Base-by-base conservation (phyloP, 2,888 invertebrate species). In the Ectobius pallidus region DNA sequence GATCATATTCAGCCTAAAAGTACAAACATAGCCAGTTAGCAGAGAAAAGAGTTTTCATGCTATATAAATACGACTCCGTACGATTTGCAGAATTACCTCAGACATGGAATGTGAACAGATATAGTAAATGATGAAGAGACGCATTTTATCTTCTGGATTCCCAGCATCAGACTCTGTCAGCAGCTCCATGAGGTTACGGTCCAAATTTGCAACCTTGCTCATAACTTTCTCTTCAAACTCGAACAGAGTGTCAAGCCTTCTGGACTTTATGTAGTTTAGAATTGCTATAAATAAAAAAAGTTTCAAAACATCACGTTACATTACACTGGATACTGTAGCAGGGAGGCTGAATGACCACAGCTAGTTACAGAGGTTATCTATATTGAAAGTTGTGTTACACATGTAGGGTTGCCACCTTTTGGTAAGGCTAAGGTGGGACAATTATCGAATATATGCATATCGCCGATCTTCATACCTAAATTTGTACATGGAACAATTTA, bases 141-240 rank as follows among this genome's bases (percentile, higher is more conserved):
- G 86, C 84, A 97, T 88, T 85, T 97, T 98, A 81, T 99, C 98
- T 79, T 96, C 96, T 0, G 92, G 88, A 0, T 91, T 91, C 0
- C 97, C 97, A 58, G 94, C 92, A 76, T 92, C 93, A 0, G 92
- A 89, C 83, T 98, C 97, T 16, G 90, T 87, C 73, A 98, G 87
- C 46, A 97, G 87, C 78, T 98, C 97, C 81, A 95, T 83, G n/a
- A 97, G 85, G 27, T 93, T 90, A 82, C 94, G 92, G 80, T 94
- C 96, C 73, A 92, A 84, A 1, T 20, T 65, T 3, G 90, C 89
- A 77, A 90, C 89, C 84, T 92, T 94, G 67, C 93, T 94, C 94
- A 99, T 95, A 62, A 99, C 91, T 83, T 98, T 99, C 82, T 99
- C 99, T 86, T 99, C 99, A 74, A 96, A 86, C 84, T 99, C 99